Percentiles rank a stretch among this genome's conserved stretches.
Evolutionary conservation across 2,113 vertebrate species (phyloP).

Genomic region (Orycteropus afer): DNA sequence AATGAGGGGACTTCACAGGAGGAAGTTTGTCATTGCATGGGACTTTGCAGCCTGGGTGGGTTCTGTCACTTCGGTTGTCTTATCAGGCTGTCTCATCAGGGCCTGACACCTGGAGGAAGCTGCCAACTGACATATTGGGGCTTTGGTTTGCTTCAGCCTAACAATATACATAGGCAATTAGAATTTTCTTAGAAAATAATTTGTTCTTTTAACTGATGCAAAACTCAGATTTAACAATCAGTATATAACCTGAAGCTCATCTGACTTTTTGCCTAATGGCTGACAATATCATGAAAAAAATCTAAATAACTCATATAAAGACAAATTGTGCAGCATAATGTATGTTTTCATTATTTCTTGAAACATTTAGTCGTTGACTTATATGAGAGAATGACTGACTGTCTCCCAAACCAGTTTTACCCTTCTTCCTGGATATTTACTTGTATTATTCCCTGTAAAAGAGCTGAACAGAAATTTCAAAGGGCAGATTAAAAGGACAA

Average conservation of each 20-base stretch:
- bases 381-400: not conserved
- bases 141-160: too few species aligned
- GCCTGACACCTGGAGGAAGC: too few species aligned
- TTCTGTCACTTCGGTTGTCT: too few species aligned
- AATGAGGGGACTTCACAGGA: too few species aligned
- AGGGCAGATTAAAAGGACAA: too few species aligned
- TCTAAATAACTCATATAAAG: not conserved
- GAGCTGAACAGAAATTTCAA: too few species aligned
- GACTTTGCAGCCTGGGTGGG: too few species aligned
- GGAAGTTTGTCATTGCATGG: too few species aligned
- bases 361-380: not conserved
- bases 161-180: not conserved
- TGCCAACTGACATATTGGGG: too few species aligned
- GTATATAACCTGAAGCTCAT: not conserved
- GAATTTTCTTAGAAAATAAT: slow-evolving; percentile 27
- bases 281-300: not conserved
- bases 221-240: not conserved
- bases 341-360: not conserved
- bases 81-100: too few species aligned
- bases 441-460: too few species aligned
- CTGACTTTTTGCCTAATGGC: not conserved
- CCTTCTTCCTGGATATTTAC: not conserved
- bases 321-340: not conserved
- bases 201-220: not conserved
- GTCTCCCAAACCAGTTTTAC: not conserved